These are phyloP conservation scores for Passer montanus DNA, from an alignment of 2,113 vertebrate genomes.

Conservation along the genomic window DNA sequence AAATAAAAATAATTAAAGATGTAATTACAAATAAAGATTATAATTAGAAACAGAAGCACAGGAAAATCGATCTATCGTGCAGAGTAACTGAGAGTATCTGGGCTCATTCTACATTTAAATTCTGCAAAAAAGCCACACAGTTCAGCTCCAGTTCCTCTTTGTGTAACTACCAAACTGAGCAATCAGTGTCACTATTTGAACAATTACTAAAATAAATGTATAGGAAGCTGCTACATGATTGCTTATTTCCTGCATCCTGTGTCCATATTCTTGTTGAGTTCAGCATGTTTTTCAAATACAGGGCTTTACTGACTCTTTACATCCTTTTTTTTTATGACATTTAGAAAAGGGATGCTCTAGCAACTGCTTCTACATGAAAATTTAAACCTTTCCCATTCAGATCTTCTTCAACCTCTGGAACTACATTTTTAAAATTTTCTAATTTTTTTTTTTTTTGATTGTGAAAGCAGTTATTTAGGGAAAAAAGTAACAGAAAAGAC, in stretches of 20 bases:
- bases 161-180: background rate
- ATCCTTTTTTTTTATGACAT: background rate
- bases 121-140: background rate
- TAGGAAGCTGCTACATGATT: constrained; percentile 9
- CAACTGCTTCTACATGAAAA: background rate
- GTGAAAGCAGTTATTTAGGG: background rate
- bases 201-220: constrained; percentile 7
- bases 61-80: background rate
- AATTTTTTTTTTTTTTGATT: background rate
- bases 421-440: background rate
- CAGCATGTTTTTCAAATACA: background rate
- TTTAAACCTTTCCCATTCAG: background rate
- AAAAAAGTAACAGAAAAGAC: background rate
- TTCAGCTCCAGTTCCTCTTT: background rate
- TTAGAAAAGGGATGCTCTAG: background rate
- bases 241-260: background rate
- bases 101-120: background rate
- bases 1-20: background rate
- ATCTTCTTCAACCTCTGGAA: background rate
- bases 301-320: background rate
- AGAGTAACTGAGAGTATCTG: background rate
- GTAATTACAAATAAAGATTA: background rate
- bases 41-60: background rate
- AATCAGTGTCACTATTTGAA: constrained; percentile 19
- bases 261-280: constrained; percentile 14